Conservation (phyloP, 2,113 vertebrate genomes). For the Erythrocebus patas region DNA sequence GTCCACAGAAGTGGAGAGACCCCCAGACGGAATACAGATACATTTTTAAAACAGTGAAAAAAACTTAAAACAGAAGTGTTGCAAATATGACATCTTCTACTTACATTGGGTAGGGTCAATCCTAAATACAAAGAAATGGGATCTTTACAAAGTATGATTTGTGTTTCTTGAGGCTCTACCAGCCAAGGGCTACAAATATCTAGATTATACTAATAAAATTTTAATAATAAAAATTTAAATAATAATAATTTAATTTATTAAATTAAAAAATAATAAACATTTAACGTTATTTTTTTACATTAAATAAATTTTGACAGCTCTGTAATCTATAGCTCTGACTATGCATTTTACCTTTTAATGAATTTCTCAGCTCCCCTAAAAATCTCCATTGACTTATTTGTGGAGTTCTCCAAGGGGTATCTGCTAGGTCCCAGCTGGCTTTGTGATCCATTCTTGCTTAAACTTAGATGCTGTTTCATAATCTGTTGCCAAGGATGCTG, state of each 20-base stretch:
- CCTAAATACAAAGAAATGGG: background rate
- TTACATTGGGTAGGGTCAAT: background rate
- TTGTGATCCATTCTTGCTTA: background rate
- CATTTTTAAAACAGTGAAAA: background rate
- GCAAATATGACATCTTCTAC: background rate
- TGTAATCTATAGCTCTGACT: background rate
- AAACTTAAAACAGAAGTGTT: background rate
- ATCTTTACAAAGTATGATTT: background rate
- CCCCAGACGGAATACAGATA: background rate
- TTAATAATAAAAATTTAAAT: no score
- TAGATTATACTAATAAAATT: background rate
- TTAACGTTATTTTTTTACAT: no score
- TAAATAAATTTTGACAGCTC: no score
- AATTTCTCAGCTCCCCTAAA: background rate
- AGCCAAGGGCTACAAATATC: background rate
- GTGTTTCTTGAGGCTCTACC: background rate
- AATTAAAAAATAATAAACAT: background rate
- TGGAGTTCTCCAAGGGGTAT: background rate
- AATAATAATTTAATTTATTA: no score
- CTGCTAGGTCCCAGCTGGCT: background rate
- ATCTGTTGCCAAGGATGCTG: background rate
- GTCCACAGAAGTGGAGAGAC: background rate
- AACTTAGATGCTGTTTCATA: background rate
- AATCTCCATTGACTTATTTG: background rate
- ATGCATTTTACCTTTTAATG: background rate